phyloP scores from a whole-genome alignment of 2,797 vertebrate species.

The Paratrypauchen microcephalus region DNA sequence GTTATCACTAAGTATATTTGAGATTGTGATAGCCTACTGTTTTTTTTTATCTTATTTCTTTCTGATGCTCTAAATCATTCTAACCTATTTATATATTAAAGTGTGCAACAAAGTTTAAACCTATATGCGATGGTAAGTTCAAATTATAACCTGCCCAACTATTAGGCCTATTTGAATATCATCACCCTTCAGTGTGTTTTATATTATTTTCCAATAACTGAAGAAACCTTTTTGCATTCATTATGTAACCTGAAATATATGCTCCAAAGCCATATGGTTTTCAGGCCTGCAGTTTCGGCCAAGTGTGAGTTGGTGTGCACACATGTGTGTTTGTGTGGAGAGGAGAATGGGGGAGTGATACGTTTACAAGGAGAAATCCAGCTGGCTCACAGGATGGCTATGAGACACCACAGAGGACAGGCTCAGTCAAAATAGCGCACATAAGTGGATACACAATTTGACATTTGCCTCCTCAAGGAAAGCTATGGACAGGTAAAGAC shows the following conservation, averaged over 20 bases:
- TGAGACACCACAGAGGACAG: slow-evolving; percentile 53
- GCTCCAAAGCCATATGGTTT: slow-evolving; percentile 32
- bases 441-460: slow-evolving; percentile 22
- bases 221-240: not conserved
- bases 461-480: slow-evolving; percentile 5
- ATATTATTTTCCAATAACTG: not conserved
- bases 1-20: not conserved
- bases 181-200: too few species aligned
- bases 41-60: not conserved
- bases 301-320: slow-evolving; percentile 24
- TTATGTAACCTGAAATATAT: slow-evolving; percentile 49
- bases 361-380: slow-evolving; percentile 56
- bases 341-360: slow-evolving; percentile 27
- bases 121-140: not conserved
- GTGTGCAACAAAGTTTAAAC: not conserved
- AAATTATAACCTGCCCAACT: not conserved
- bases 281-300: slow-evolving; percentile 15
- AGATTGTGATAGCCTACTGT: not conserved
- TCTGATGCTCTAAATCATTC: too few species aligned
- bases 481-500: slow-evolving; percentile 53
- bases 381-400: slow-evolving; percentile 57
- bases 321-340: slow-evolving; percentile 26
- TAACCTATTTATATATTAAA: not conserved
- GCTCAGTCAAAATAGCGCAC: slow-evolving; percentile 23
- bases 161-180: not conserved